Conservation (phyloP, 2,888 invertebrate species). For the Taenaris catops region DNA sequence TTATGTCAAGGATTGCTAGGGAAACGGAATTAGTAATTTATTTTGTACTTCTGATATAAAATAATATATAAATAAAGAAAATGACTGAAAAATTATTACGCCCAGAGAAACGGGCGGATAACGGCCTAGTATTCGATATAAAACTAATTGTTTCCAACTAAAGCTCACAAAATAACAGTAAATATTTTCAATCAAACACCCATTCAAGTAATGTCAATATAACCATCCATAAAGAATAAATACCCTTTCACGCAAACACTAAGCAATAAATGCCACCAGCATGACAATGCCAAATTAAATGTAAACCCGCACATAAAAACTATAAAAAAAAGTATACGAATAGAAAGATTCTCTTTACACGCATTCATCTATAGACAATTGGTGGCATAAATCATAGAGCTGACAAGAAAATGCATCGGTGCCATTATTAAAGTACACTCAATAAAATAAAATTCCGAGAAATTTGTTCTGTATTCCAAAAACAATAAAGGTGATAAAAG, state of each 20-base stretch:
- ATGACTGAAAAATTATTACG: no score
- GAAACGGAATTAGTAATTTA: no score
- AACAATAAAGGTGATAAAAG: constrained; percentile 22
- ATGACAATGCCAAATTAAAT: constrained; percentile 72
- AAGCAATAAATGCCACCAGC: constrained; percentile 55
- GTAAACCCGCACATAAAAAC: constrained; percentile 59
- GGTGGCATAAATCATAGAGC: constrained; percentile 69
- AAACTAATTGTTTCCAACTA: constrained; percentile 29
- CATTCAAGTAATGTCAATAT: constrained; percentile 18
- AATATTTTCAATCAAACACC: constrained; percentile 19
- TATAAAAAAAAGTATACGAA: constrained; percentile 60
- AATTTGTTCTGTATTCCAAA: constrained; percentile 28
- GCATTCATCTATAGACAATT: constrained; percentile 73
- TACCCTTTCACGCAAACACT: constrained; percentile 57
- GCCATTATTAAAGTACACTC: constrained; percentile 31
- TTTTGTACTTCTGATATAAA: no score
- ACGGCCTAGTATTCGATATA: background rate
- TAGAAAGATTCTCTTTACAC: constrained; percentile 72
- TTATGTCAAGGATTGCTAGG: no score
- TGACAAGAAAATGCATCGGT: constrained; percentile 65
- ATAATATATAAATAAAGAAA: no score
- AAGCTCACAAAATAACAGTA: constrained; percentile 28
- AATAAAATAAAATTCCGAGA: constrained; percentile 14
- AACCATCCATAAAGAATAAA: constrained; percentile 18
- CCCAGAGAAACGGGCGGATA: no score